Evolutionary conservation across 2,888 invertebrate species (phyloP), one percentile per base, ranked within the genome.

Genomic region (Tortricodes alternella): DNA sequence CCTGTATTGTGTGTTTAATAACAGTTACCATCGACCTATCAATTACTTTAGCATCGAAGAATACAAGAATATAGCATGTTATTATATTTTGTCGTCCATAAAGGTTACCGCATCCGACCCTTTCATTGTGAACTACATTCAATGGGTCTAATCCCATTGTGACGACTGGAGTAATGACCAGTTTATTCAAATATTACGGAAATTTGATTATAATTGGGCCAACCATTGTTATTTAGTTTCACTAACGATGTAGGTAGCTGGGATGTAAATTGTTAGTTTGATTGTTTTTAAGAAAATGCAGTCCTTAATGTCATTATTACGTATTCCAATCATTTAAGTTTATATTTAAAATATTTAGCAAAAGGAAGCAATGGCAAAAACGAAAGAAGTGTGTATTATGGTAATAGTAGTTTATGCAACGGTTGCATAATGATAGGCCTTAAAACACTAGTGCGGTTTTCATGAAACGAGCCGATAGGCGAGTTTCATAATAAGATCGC

Each of bases 191-290:
- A 76, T 78, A 78, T 77, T 78, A 78, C 70, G 76, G 70, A 81
- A 85, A 88, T 88, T 84, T 77, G 85, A 82, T 80, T 78, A 81
- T 88, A 88, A 88, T 88, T 85, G 80, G 71, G 64, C 65, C 58
- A 32, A 64, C 65, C 69, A 73, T 74, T 75, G 66, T 70, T 70
- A 64, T 63, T 65, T 64, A 62, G 59, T 46, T 39, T 50, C 41
- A 35, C 37, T 35, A 41, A 27, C 24, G 24, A 43, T 29, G 37
- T 15, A n/a, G 32, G 24, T 13, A 23, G 13, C 19, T 11, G 43
- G 18, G 18, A 39, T 18, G 46, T 39, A 7, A 46, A 39, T 34
- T 27, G 18, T 24, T 32, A 15, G 8, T n/a, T 16, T 19, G n/a
- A n/a, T n/a, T n/a, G n/a, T n/a, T n/a, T n/a, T n/a, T n/a, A n/a